These are phyloP conservation scores for Clanis bilineata DNA, from an alignment of 2,888 invertebrate genomes.

Conservation along the genomic window DNA sequence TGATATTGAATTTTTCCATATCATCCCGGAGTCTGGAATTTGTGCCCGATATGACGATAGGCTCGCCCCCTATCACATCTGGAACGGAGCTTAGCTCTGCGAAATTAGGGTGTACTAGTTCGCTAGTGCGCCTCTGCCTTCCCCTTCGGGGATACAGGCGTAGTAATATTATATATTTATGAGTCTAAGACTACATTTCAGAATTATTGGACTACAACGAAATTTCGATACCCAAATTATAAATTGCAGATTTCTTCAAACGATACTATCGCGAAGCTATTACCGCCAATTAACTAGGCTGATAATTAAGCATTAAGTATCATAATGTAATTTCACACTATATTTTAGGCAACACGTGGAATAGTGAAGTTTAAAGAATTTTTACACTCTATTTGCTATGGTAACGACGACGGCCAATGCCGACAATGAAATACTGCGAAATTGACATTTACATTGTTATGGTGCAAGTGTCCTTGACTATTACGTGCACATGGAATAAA, in stretches of 20 bases:
- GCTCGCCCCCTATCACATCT: too few relatives aligned
- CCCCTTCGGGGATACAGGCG: too few relatives aligned
- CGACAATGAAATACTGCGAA: constrained; percentile 4
- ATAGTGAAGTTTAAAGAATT: constrained; percentile 39
- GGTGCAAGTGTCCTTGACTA: not conserved
- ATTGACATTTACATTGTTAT: not conserved
- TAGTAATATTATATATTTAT: too few relatives aligned
- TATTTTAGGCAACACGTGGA: not conserved
- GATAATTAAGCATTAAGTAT: not conserved
- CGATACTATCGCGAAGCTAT: not conserved
- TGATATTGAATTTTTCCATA: too few relatives aligned
- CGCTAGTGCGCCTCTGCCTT: too few relatives aligned
- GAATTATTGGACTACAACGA: not conserved
- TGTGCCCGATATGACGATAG: too few relatives aligned
- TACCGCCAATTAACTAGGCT: not conserved
- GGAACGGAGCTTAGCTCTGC: too few relatives aligned
- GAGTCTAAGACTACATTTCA: too few relatives aligned
- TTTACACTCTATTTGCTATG: constrained; percentile 59
- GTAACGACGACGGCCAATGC: constrained; percentile 41
- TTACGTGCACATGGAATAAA: not conserved
- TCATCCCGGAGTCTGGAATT: too few relatives aligned
- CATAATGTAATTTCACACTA: not conserved
- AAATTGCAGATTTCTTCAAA: not conserved
- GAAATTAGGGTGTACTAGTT: too few relatives aligned
- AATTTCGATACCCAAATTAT: constrained; percentile 14